Conservation (phyloP, 1,140 invertebrate species). For the Drosophila dunni region DNA sequence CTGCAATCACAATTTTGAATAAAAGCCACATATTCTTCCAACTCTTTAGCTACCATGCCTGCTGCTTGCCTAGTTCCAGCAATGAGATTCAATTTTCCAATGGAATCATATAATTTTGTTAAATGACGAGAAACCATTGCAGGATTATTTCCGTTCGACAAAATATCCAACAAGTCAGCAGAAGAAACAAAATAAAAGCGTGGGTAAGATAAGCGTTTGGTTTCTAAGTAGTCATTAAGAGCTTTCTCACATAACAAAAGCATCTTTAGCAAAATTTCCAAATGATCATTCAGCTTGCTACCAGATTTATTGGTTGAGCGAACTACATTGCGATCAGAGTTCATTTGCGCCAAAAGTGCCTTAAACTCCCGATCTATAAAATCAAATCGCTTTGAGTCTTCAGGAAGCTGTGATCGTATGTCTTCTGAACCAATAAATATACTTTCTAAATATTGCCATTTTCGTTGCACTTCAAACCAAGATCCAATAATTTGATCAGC, state of each 20-base stretch:
- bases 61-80: constrained; percentile 85
- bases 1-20: constrained; percentile 91
- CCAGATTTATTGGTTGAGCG: constrained; percentile 93
- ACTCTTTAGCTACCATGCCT: constrained; percentile 95
- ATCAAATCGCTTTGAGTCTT: constrained; percentile 96
- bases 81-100: constrained; percentile 93
- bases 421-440: constrained; percentile 98
- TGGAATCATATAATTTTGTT: constrained; percentile 96
- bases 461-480: constrained; percentile 97
- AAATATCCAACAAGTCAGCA: constrained; percentile 96
- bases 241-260: constrained; percentile 96
- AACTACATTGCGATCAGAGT: constrained; percentile 90
- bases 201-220: constrained; percentile 96
- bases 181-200: constrained; percentile 98
- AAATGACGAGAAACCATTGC: constrained; percentile 93
- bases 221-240: constrained; percentile 97
- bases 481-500: constrained; percentile 93
- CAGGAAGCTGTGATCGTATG: constrained; percentile 95
- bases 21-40: constrained; percentile 90
- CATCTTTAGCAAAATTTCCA: constrained; percentile 91
- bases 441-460: constrained; percentile 97
- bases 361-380: constrained; percentile 95
- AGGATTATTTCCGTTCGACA: constrained; percentile 97
- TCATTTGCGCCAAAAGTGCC: constrained; percentile 85
- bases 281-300: constrained; percentile 88